Base-by-base conservation (phyloP, 2,797 vertebrate species). In the Epinephelus malabaricus region DNA sequence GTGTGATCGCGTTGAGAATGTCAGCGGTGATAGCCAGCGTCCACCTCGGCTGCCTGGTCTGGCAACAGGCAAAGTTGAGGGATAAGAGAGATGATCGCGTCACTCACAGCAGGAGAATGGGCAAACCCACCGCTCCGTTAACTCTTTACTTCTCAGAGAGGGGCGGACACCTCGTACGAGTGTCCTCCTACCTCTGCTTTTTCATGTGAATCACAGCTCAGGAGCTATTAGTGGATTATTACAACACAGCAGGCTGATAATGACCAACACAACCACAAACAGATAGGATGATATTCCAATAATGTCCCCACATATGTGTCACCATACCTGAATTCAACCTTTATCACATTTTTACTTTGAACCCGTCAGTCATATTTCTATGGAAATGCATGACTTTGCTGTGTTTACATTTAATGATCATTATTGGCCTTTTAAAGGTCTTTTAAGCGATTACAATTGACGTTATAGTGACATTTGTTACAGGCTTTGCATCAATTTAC, bases 21-120 rank as follows among this genome's bases (percentile, higher is more conserved):
- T 92, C 92, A 95, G 91, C 94, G 91, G 89, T 89, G 93, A 90
- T 82, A 94, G 94, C 90, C 88, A 85, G 89, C 92, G 91, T 95
- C 94, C 94, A 93, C 82, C 93, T 94, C 89, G 82, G 92, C 84
- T 93, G 90, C 86, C 92, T 93, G 94, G 90, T 95, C 95, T 96
- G 95, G 96, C 95, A 96, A 96, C 97, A 97, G 96, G 96, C 96
- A 95, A 96, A 97, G 96, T 97, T 95, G 96, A 96, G 95, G 96
- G 96, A 96, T 95, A 92, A 96, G 94, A 95, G 96, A 97, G 97
- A 96, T 91, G 95, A 96, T 95, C 96, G 96, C 96, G 97, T 98
- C 97, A 97, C 96, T 97, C 96, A 94, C 95, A 96, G 94, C 95
- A 89, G 91, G 95, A 95, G 93, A 94, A 94, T 92, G 92, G 94